Evolutionary conservation across 2,797 vertebrate genomes (phyloP), one percentile per base, ranked within the genome.

Genomic region (Sitta carolinensis): DNA sequence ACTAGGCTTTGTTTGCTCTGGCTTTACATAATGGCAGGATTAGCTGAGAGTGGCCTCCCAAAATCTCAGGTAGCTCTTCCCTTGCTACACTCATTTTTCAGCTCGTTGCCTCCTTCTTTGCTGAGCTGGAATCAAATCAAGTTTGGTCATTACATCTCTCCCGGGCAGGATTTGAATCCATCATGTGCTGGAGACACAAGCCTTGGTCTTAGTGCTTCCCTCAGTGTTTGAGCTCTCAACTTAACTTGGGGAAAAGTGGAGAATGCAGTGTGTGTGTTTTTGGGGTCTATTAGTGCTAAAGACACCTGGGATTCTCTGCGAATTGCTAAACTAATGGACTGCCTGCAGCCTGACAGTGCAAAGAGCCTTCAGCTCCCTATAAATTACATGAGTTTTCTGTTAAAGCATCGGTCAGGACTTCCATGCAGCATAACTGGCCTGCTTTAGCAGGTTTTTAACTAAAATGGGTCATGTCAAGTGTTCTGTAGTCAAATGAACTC

Each of bases 1-100:
- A 61, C 54, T 47, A 62, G 72, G 36, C 45, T 93, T 47, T 30
- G 36, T 94, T 91, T 91, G 68, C 47, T 76, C 66, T 82, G 74
- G 25, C 61, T 85, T 84, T 89, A 50, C 25, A 5, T 52, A 79
- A 79, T 59, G 63, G 45, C 57, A 85, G 59, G 76, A 75, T 82
- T 73, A 74, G 55, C 58, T 66, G 67, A 52, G 8, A 59, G 43
- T 7, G 66, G 70, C 57, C 18, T 90, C 58, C 23, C 38, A 66
- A 69, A 94, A 50, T 79, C 70, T 84, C 63, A 54, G 47, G 26
- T 45, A 72, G n/a, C 59, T 89, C 61, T 82, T 89, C 32, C 26
- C 57, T 67, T 76, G 25, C 43, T 94, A 8, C 59, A 30, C 18
- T 67, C 1, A n/a, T 79, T 94, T 93, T 75, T 86, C 79, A 81